Evolutionary conservation across 1,140 invertebrate genomes (phyloP).

Genomic region (Papilio aristodemus): DNA sequence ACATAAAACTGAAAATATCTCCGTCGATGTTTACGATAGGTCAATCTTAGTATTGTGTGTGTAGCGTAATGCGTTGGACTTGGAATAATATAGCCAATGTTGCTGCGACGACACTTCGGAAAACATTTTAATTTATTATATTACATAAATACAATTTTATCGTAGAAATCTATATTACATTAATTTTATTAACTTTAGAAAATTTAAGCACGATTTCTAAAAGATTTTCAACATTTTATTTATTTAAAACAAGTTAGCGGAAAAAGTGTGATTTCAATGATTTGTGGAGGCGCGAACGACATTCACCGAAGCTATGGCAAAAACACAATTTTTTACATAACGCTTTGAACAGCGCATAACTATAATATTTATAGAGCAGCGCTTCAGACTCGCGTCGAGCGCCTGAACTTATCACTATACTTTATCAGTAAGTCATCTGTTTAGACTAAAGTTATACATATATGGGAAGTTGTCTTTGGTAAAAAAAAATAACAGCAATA

Average conservation of each 20-base stretch:
- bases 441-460: slow-evolving; percentile 55
- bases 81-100: slow-evolving; percentile 57
- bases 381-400: slow-evolving; percentile 71
- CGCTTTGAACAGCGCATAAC: slow-evolving; percentile 48
- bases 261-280: slow-evolving; percentile 25
- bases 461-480: slow-evolving; percentile 75
- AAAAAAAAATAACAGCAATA: slow-evolving; percentile 71
- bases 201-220: slow-evolving; percentile 58
- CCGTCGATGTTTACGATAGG: slow-evolving; percentile 68
- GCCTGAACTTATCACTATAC: slow-evolving; percentile 62
- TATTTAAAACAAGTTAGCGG: slow-evolving; percentile 41
- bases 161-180: slow-evolving; percentile 67
- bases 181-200: slow-evolving; percentile 56
- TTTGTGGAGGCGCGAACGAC: slow-evolving; percentile 47
- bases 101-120: slow-evolving; percentile 63
- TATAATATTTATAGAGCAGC: slow-evolving; percentile 58
- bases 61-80: slow-evolving; percentile 49
- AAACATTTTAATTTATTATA: slow-evolving; percentile 41
- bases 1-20: slow-evolving; percentile 70
- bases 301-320: slow-evolving; percentile 61
- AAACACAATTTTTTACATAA: slow-evolving; percentile 53
- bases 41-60: slow-evolving; percentile 56
- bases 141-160: slow-evolving; percentile 75
- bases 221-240: slow-evolving; percentile 39
- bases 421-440: slow-evolving; percentile 57